A percentile compares a stretch with the other conserved stretches of the same genome.
Conservation (phyloP, 2,797 vertebrate species). For the Poeciliopsis presidionis region DNA sequence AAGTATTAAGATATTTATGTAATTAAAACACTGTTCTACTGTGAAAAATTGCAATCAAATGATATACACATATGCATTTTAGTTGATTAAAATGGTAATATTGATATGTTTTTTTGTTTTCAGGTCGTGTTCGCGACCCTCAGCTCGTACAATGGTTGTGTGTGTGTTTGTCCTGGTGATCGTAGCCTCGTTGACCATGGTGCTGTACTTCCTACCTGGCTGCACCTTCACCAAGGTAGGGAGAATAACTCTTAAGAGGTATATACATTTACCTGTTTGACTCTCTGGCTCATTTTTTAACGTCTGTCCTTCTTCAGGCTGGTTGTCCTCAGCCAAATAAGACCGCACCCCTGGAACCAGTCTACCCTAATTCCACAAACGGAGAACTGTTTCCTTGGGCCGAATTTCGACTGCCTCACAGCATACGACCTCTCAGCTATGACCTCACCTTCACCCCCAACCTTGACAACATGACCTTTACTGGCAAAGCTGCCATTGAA, state of each 20-base stretch:
- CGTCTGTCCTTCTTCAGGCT: constrained; percentile 52
- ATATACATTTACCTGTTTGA: not conserved
- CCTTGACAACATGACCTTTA: constrained; percentile 85
- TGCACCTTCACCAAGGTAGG: constrained; percentile 93
- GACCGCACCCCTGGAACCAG: constrained; percentile 68
- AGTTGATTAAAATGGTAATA: constrained; percentile 1
- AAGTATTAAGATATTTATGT: not conserved
- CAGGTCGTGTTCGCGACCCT: constrained; percentile 84
- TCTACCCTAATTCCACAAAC: constrained; percentile 85
- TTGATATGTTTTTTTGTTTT: not conserved
- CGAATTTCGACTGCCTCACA: constrained; percentile 84
- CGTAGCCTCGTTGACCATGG: constrained; percentile 85
- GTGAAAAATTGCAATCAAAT: not conserved
- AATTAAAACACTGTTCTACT: not conserved
- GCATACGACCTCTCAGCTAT: constrained; percentile 86
- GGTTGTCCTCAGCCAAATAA: constrained; percentile 87
- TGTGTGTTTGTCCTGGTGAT: constrained; percentile 86
- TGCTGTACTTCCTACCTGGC: constrained; percentile 89
- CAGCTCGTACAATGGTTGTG: constrained; percentile 82
- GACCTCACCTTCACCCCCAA: constrained; percentile 87
- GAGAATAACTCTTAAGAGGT: not conserved
- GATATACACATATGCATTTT: not conserved
- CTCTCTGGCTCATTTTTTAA: not conserved
- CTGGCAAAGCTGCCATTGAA: constrained; percentile 83
- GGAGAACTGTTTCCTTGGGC: constrained; percentile 92